Base-by-base conservation (phyloP, 1,140 invertebrate genomes). In the Agraylea sexmaculata region DNA sequence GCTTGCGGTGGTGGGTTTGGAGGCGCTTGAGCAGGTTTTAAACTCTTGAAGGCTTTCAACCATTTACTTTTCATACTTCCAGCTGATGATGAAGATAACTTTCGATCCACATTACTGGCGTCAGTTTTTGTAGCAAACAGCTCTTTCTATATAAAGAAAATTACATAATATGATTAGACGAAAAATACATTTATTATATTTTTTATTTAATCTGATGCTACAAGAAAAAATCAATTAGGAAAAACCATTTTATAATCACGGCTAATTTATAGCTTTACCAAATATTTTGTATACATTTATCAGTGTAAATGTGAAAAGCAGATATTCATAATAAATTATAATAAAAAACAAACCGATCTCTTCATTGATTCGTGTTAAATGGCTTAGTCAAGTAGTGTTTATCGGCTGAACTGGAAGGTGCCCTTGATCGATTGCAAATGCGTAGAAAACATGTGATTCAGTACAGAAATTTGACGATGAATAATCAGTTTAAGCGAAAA, bases 21-120 rank as follows among this genome's bases (percentile, higher is more conserved):
- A 37, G 67, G 74, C 45, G 64, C 75, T 62, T 60, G 81, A 68
- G 65, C 78, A 44, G 66, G 83, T 75, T 94, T 95, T 43, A 96
- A 71, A 58, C 84, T 93, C 65, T 89, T 87, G 69, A 96, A 91
- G 47, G 92, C 92, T 66, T 95, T 95, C 53, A 95, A 69, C 92
- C 92, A 96, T 74, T 95, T 94, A 57, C 84, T 89, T 69, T 94
- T 94, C 76, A 94, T 94, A 53, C 83, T 86, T 54, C 80, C 85
- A 37, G 82, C 81, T 39, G 81, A 90, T 29, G 82, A 75, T 28
- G 83, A 80, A 2, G 86, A 88, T 63, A 89, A 75, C 71, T 91
- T 91, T 29, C 87, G 74, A 61, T 87, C 85, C 58, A 69, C 69
- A 62, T 69, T 80, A 51, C 57, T 70, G 47, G 60, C 72, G 49